phyloP scores from a whole-genome alignment of 2,888 invertebrate species.

The Didymodactylos carnosus region DNA sequence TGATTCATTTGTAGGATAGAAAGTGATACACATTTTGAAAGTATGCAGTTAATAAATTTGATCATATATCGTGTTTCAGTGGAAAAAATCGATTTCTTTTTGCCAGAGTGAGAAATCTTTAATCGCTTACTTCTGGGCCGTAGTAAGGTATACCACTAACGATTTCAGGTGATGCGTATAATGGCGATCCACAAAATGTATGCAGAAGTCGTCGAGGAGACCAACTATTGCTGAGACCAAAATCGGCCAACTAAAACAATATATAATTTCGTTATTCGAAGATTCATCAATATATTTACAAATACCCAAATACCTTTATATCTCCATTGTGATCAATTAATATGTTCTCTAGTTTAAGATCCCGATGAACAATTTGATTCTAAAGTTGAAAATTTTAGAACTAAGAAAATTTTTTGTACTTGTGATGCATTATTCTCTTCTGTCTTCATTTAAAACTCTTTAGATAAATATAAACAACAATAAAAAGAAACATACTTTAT shows the following conservation, averaged over 20 bases:
- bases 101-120: too few species aligned
- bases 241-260: conserved; percentile 66
- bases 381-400: neutral
- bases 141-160: conserved; percentile 86
- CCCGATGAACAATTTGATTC: conserved; percentile 86
- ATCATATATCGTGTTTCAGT: too few species aligned
- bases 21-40: too few species aligned
- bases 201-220: conserved; percentile 59
- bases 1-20: too few species aligned
- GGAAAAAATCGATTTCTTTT: too few species aligned
- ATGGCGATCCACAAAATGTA: conserved; percentile 84
- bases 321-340: conserved; percentile 73
- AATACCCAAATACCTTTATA: conserved; percentile 67
- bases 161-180: conserved; percentile 91
- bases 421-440: too few species aligned
- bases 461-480: too few species aligned
- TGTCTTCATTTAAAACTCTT: too few species aligned
- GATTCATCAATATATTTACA: neutral
- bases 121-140: conserved; percentile 57
- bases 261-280: too few species aligned
- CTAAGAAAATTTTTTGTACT: neutral
- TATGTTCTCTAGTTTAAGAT: conserved; percentile 83
- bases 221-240: conserved; percentile 90
- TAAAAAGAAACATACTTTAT: conserved; percentile 48
- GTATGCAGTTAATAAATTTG: too few species aligned